phyloP scores from a whole-genome alignment of 2,888 invertebrate genomes.

The Ectemnius cavifrons region DNA sequence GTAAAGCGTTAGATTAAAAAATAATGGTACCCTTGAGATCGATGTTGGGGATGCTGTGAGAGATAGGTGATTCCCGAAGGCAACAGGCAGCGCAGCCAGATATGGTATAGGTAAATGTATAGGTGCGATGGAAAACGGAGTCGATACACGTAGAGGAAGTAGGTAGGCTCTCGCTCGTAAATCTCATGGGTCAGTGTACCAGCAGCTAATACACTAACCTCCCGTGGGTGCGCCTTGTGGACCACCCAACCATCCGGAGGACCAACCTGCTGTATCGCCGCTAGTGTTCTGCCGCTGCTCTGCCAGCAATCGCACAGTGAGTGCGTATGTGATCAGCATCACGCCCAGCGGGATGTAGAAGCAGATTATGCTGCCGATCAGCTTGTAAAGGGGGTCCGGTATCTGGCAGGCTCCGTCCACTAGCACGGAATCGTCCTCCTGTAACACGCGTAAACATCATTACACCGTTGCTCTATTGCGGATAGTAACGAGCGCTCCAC shows the following conservation, averaged over 20 bases:
- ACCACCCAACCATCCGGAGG: constrained; percentile 87
- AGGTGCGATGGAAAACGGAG: not conserved
- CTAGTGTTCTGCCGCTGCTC: constrained; percentile 86
- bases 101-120: no score
- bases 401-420: constrained; percentile 92
- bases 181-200: constrained; percentile 52
- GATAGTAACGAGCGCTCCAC: no score
- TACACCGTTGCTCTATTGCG: constrained; percentile 13
- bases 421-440: constrained; percentile 91
- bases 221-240: constrained; percentile 63
- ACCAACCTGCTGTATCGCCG: constrained; percentile 83
- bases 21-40: not conserved
- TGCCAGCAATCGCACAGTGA: constrained; percentile 93
- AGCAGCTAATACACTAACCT: constrained; percentile 66
- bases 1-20: not conserved
- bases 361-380: constrained; percentile 95
- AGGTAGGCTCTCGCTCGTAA: constrained; percentile 1
- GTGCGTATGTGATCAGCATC: constrained; percentile 96
- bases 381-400: constrained; percentile 92
- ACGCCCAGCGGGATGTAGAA: constrained; percentile 97
- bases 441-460: constrained; percentile 68
- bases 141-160: not conserved
- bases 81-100: not conserved
- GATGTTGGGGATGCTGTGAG: not conserved
- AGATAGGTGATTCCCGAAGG: not conserved